A percentile compares a stretch with the other conserved stretches of the same genome.
These are phyloP conservation scores for Heliothis subflexa DNA, from an alignment of 1,140 invertebrate genomes.

Conservation along the genomic window DNA sequence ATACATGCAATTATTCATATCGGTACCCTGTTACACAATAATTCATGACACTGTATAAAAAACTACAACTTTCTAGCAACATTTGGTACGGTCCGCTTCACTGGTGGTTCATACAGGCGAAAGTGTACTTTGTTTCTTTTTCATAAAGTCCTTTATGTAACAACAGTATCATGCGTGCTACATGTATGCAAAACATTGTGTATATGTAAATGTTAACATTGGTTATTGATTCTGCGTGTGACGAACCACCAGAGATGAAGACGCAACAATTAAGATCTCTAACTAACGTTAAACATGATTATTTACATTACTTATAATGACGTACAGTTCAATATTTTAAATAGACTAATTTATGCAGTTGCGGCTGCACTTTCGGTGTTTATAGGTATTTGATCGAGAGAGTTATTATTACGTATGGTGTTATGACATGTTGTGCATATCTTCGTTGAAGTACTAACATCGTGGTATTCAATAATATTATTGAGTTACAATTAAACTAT, in stretches of 20 bases:
- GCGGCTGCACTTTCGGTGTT: neutral
- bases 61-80: constrained; percentile 60
- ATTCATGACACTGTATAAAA: constrained; percentile 61
- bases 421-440: neutral
- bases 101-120: constrained; percentile 5
- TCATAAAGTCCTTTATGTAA: constrained; percentile 6
- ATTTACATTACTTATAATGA: constrained; percentile 32
- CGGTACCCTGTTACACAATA: constrained; percentile 65
- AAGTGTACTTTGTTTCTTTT: neutral
- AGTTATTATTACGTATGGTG: neutral
- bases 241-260: neutral
- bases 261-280: constrained; percentile 20
- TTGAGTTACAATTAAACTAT: neutral
- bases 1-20: constrained; percentile 42
- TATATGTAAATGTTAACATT: neutral
- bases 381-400: too few relatives aligned
- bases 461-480: neutral
- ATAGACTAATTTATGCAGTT: neutral
- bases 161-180: neutral
- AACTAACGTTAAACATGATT: constrained; percentile 40
- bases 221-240: neutral
- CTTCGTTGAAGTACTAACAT: neutral
- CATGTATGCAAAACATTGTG: neutral
- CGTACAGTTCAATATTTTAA: constrained; percentile 23
- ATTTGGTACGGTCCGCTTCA: constrained; percentile 42